Evolutionary conservation across 1,140 invertebrate species (phyloP), one percentile per base, ranked within the genome.

Genomic region (Drosophila takahashii): DNA sequence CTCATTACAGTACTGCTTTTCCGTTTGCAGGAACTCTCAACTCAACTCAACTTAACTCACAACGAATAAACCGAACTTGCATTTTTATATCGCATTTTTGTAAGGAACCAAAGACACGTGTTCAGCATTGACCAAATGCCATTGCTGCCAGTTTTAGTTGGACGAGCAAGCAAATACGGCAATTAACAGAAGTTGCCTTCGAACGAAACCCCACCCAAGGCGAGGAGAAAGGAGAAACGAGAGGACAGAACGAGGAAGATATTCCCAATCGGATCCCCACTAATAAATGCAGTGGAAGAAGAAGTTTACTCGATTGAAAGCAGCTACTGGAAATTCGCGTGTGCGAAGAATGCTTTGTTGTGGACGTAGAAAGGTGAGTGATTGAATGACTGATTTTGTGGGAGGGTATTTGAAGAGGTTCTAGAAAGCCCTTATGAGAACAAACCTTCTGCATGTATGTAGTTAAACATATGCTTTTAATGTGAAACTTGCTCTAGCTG

Each of bases 271-370:
- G 85, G 74, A 92, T 81, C 70, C 74, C 90, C 87, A 92, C 90
- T 92, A 91, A 91, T 92, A 92, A 93, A 95, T 95, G 95, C 95
- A 95, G 95, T 95, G 95, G 95, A 94, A 95, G 93, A 95, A 95
- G 93, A 95, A 95, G 94, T 94, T 95, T 92, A 94, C 95, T 93
- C 94, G 95, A 93, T 94, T 95, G 93, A 95, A 95, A 94, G 94
- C 95, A 94, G 92, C 93, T 92, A 91, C 92, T 73, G 95, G 94
- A 94, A 94, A 95, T 93, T 95, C 95, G 94, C 95, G 95, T 94
- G 94, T 95, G 94, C 94, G 95, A 94, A 95, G 94, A 94, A 96
- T 96, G 96, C 95, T 96, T 94, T 96, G 96, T 95, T 96, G 96
- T 95, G 95, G 96, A 94, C 95, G 96, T 93, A 96, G 95, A 94